Evolutionary conservation across 1,140 invertebrate genomes (phyloP).

Genomic region (Leptinotarsa defecta): DNA sequence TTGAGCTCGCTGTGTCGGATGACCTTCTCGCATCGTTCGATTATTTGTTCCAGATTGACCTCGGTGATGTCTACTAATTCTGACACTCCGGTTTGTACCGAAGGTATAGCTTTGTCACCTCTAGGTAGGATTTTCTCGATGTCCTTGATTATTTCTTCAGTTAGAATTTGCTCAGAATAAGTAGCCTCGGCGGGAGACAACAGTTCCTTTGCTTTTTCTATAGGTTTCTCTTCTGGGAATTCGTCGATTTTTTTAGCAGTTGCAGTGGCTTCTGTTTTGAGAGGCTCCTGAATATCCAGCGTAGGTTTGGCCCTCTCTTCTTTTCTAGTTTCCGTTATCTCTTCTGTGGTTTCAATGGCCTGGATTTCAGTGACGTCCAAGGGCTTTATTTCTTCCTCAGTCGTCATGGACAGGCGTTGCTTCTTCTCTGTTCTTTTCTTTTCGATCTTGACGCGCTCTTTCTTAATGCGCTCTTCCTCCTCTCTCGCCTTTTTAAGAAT

Average conservation of each 20-base stretch:
- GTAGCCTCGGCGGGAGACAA: conserved; percentile 64
- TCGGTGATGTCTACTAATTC: conserved; percentile 58
- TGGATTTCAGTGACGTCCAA: conserved; percentile 60
- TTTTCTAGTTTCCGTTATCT: conserved; percentile 51
- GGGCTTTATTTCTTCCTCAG: conserved; percentile 60
- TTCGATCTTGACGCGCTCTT: conserved; percentile 60
- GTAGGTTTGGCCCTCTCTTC: conserved; percentile 60
- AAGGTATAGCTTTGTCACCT: conserved; percentile 49
- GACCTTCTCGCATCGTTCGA: conserved; percentile 63
- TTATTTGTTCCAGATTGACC: conserved; percentile 60
- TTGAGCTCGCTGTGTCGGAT: conserved; percentile 64
- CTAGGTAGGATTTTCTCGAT: conserved; percentile 56
- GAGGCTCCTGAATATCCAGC: conserved; percentile 63
- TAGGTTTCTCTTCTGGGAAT: conserved; percentile 55
- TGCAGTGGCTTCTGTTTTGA: conserved; percentile 65
- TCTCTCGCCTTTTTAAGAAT: conserved; percentile 60
- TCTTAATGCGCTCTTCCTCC: conserved; percentile 61
- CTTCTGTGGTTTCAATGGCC: conserved; percentile 58
- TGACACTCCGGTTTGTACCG: conserved; percentile 53
- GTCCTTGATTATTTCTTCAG: conserved; percentile 63
- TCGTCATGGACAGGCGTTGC: conserved; percentile 52
- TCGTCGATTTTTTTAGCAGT: conserved; percentile 67
- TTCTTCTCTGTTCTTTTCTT: conserved; percentile 56
- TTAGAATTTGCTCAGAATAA: conserved; percentile 62
- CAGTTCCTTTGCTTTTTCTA: conserved; percentile 60